A percentile compares a stretch with the other conserved stretches of the same genome.
Conservation (phyloP, 1,140 invertebrate species). For the Eupeodes corollae region DNA sequence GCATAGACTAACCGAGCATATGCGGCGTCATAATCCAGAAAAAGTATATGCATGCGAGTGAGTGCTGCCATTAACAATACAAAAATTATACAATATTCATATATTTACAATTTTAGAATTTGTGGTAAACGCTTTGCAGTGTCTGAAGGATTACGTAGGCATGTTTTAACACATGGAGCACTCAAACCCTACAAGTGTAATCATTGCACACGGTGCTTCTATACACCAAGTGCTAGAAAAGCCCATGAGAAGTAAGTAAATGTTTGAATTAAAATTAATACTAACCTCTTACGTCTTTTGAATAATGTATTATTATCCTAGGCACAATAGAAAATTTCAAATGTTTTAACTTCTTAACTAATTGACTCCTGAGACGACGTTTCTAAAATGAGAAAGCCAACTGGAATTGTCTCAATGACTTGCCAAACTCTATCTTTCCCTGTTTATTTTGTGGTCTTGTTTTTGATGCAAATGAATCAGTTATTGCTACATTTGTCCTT, state of each 20-base stretch:
- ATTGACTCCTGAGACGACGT: too few species aligned
- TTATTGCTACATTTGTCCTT: background rate
- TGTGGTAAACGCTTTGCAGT: slow-evolving; percentile 28
- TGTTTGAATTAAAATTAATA: background rate
- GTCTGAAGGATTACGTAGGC: slow-evolving; percentile 28
- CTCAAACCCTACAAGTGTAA: slow-evolving; percentile 31
- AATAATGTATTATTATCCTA: too few species aligned
- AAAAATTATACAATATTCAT: too few species aligned
- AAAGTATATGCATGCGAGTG: slow-evolving; percentile 31
- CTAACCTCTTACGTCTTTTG: too few species aligned
- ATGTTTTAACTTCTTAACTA: too few species aligned
- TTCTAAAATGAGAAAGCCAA: too few species aligned
- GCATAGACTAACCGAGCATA: slow-evolving; percentile 30
- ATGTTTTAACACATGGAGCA: slow-evolving; percentile 31
- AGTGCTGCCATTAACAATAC: slow-evolving; percentile 6
- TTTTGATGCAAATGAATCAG: too few species aligned
- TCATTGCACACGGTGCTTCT: slow-evolving; percentile 29
- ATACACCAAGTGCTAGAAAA: slow-evolving; percentile 30
- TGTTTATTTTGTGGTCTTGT: too few species aligned
- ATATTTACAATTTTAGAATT: slow-evolving; percentile 11
- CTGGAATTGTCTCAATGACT: too few species aligned
- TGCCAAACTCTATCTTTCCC: too few species aligned
- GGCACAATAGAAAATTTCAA: too few species aligned
- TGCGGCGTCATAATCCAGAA: slow-evolving; percentile 22
- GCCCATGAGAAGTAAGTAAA: slow-evolving; percentile 26